Conservation (phyloP, 2,888 invertebrate species). For the Hedya salicella region DNA sequence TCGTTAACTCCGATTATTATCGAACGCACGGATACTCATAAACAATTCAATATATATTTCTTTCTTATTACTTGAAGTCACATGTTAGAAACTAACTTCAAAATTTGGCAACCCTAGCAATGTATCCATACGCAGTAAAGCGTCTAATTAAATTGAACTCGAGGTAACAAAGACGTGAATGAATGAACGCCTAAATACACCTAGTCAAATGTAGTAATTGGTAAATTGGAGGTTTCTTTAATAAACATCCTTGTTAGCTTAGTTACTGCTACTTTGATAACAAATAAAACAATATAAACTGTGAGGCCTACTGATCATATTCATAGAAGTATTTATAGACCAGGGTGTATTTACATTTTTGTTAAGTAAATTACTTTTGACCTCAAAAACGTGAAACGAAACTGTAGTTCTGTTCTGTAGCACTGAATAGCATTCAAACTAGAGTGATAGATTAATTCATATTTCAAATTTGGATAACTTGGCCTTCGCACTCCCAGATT, state of each 20-base stretch:
- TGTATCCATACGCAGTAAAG: neutral
- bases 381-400: neutral
- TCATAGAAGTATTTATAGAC: too few relatives aligned
- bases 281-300: neutral
- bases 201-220: constrained; percentile 13
- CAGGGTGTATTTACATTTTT: too few relatives aligned
- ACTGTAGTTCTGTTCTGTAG: neutral
- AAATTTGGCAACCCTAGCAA: neutral
- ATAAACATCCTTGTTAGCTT: neutral
- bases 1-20: too few relatives aligned
- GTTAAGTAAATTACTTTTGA: neutral
- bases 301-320: neutral
- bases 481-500: neutral
- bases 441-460: neutral
- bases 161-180: constrained; percentile 3
- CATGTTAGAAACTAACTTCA: neutral
- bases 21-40: too few relatives aligned
- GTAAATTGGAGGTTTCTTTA: constrained; percentile 5
- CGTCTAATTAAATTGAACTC: constrained; percentile 27
- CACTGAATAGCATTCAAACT: neutral
- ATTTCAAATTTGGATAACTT: constrained; percentile 3
- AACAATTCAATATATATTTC: neutral
- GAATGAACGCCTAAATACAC: neutral
- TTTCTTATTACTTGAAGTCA: neutral
- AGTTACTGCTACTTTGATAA: neutral